Percentiles rank a stretch among this genome's conserved stretches.
Conservation (phyloP, 1,140 invertebrate species). For the Dendroctonus ponderosae region DNA sequence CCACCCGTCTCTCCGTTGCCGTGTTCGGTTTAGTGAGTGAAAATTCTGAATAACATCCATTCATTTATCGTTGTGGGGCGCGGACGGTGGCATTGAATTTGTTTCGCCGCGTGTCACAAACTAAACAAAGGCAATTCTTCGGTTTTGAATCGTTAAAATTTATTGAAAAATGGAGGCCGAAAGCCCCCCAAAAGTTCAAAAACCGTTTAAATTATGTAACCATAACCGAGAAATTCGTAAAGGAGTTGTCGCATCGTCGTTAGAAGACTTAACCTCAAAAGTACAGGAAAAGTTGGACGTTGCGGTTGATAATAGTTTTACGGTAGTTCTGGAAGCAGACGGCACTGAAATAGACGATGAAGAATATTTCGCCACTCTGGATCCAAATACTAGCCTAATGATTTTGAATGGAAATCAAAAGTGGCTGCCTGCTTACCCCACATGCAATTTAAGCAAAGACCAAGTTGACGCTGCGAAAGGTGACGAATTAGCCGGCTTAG, state of each 20-base stretch:
- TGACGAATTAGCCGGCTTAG: conserved; percentile 59
- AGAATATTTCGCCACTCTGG: conserved; percentile 81
- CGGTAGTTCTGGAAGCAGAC: conserved; percentile 72
- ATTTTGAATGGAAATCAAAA: conserved; percentile 70
- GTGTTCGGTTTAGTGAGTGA: not conserved
- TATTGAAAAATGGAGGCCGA: conserved; percentile 42
- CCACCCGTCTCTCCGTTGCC: no score
- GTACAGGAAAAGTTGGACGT: conserved; percentile 64
- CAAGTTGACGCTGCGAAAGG: conserved; percentile 64
- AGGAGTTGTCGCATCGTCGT: conserved; percentile 72
- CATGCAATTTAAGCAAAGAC: conserved; percentile 61
- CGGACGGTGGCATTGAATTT: not conserved
- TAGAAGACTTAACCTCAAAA: conserved; percentile 72
- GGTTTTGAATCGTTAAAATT: not conserved
- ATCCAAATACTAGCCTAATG: conserved; percentile 79
- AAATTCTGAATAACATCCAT: not conserved
- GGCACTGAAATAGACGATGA: conserved; percentile 87
- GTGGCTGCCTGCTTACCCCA: conserved; percentile 59
- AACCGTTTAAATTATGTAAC: conserved; percentile 68
- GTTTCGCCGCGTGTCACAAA: not conserved
- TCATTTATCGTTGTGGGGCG: not conserved
- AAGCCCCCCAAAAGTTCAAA: conserved; percentile 44
- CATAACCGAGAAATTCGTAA: conserved; percentile 73
- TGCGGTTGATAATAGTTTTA: conserved; percentile 46
- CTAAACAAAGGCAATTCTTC: not conserved